Evolutionary conservation across 2,113 vertebrate genomes (phyloP).

Genomic region (Todiramphus saurophagus): DNA sequence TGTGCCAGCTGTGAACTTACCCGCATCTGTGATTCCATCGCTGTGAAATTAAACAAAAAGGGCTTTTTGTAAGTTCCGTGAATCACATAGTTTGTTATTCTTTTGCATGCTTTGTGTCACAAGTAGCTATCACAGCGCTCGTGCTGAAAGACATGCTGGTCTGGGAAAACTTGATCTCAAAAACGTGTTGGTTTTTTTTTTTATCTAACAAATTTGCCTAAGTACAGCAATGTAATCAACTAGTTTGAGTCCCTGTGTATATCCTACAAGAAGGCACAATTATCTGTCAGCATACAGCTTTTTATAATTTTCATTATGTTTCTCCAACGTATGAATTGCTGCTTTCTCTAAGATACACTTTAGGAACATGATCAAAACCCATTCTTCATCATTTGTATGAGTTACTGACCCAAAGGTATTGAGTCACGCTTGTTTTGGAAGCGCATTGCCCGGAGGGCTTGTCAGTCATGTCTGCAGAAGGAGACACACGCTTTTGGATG

Average conservation of each 20-base stretch:
- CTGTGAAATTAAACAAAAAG: neutral
- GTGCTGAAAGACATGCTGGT: neutral
- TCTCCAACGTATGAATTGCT: neutral
- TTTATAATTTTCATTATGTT: neutral
- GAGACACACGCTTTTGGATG: neutral
- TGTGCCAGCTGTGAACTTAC: neutral
- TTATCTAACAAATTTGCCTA: neutral
- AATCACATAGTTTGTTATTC: neutral
- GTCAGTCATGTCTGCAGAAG: constrained; percentile 1
- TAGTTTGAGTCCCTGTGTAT: neutral
- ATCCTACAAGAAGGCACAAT: neutral
- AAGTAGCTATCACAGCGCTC: neutral
- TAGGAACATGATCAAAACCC: neutral
- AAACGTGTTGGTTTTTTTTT: neutral
- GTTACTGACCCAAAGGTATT: constrained; percentile 8
- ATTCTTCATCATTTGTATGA: neutral
- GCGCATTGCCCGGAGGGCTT: neutral
- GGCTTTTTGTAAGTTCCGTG: neutral
- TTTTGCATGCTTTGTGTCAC: neutral
- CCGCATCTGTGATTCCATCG: neutral
- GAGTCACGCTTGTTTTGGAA: constrained; percentile 55
- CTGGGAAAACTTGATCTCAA: neutral
- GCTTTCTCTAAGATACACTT: neutral
- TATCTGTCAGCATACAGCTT: neutral
- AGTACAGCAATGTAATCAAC: neutral